Evolutionary conservation across 2,888 invertebrate genomes (phyloP), one percentile per base, ranked within the genome.

Genomic region (Ferrisia virgata): DNA sequence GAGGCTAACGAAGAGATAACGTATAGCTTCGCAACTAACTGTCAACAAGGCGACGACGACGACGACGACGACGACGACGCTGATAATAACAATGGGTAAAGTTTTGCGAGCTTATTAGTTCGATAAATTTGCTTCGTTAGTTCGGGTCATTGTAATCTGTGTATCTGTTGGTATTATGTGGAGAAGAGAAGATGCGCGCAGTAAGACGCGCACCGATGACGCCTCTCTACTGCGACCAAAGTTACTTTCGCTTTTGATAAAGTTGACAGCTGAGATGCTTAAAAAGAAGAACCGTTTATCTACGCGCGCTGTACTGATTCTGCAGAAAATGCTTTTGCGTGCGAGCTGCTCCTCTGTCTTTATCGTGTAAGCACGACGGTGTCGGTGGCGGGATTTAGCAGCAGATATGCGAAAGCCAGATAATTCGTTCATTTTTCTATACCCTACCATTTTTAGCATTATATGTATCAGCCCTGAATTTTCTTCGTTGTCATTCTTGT

Each of bases 61-160:
- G n/a, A n/a, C n/a, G n/a, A n/a, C n/a, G n/a, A n/a, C n/a, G n/a
- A n/a, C n/a, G n/a, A n/a, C n/a, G n/a, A n/a, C n/a, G n/a, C n/a
- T n/a, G n/a, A n/a, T n/a, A n/a, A 9, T 22, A 64, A 64, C 58
- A 64, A 64, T 64, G 58, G 58, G 58, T 11, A 64, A 64, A 64
- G 58, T 64, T 64, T 64, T 28, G 28, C 58, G 58, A 64, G 58
- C 58, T 64, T 64, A 64, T 64, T 64, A 64, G 58, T 64, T 64
- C 58, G 58, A 64, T 64, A 64, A 64, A 64, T 64, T 64, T 64
- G 58, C 58, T 64, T 64, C 58, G 58, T 64, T 64, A 64, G 58
- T 64, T 64, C 58, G 58, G 58, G 58, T 64, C 58, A 64, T 64
- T 64, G 58, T 64, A 64, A 64, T 64, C 58, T 28, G 13, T 28